Conservation (phyloP, 2,797 vertebrate species). For the Masticophis lateralis region DNA sequence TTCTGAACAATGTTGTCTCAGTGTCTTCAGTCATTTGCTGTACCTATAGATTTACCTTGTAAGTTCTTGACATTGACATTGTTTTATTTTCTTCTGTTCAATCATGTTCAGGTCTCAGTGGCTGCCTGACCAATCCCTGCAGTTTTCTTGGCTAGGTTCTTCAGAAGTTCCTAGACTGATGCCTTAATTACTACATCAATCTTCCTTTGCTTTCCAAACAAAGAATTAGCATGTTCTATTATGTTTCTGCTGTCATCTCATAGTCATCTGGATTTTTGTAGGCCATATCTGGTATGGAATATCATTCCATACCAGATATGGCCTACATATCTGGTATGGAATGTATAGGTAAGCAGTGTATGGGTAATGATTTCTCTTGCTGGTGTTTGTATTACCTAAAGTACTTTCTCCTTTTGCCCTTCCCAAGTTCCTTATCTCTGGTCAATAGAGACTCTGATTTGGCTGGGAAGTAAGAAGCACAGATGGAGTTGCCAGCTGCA, state of each 20-base stretch:
- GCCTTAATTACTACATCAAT: background rate
- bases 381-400: background rate
- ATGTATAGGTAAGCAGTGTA: background rate
- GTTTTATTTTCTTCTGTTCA: background rate
- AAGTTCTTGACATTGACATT: background rate
- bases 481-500: slow-evolving; percentile 17
- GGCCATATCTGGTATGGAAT: background rate
- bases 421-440: background rate
- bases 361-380: background rate
- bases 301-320: no score
- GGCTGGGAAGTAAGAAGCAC: slow-evolving; percentile 11
- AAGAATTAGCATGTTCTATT: background rate
- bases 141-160: background rate
- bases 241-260: background rate
- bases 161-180: background rate
- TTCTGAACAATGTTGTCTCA: background rate
- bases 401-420: background rate
- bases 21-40: background rate
- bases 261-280: background rate
- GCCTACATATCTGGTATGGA: background rate
- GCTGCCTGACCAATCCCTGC: background rate
- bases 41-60: background rate
- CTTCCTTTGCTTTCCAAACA: background rate
- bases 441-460: background rate
- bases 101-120: background rate